These are phyloP conservation scores for Elephantulus edwardii DNA, from an alignment of 2,113 vertebrate species.

Conservation along the genomic window DNA sequence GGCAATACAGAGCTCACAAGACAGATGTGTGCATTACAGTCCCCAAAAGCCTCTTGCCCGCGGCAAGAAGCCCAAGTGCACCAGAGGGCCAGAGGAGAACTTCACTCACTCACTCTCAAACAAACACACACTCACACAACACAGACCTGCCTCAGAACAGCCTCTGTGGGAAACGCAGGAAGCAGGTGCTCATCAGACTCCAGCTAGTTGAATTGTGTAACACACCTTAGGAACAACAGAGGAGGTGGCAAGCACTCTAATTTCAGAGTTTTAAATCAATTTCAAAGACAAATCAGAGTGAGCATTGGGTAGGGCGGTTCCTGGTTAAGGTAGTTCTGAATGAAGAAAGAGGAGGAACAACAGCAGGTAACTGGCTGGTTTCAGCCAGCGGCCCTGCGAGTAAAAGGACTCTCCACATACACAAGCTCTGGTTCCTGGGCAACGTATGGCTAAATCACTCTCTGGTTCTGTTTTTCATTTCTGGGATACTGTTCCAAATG, in stretches of 20 bases:
- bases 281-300: conserved; percentile 3
- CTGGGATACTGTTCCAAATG: conserved; percentile 47
- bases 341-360: not conserved
- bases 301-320: not conserved
- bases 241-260: not conserved
- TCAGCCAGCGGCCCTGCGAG: conserved; percentile 12
- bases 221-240: conserved; percentile 32
- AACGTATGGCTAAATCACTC: conserved; percentile 25
- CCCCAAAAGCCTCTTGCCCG: not conserved
- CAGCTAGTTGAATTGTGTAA: not conserved
- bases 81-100: not conserved
- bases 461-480: conserved; percentile 52
- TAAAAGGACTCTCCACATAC: conserved; percentile 34
- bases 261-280: not conserved
- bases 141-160: too few species aligned
- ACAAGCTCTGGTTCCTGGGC: not conserved
- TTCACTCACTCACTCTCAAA: too few species aligned
- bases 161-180: not conserved
- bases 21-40: not conserved
- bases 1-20: not conserved
- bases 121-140: too few species aligned
- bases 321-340: not conserved
- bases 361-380: not conserved
- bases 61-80: not conserved
- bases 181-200: not conserved